Evolutionary conservation across 2,888 invertebrate species (phyloP).

Genomic region (Heliothis peltigera): DNA sequence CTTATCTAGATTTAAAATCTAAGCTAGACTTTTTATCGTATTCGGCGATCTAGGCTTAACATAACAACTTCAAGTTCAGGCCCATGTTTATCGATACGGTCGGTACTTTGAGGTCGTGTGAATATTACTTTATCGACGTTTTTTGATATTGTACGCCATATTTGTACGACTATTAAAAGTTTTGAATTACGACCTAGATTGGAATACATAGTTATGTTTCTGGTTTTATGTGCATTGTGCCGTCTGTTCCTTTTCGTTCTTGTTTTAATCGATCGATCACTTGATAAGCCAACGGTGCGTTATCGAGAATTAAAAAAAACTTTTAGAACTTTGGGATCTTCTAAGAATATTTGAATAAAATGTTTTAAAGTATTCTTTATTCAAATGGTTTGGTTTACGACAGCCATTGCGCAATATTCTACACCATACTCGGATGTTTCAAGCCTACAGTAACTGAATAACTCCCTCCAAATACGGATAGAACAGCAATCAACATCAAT

Average conservation of each 20-base stretch:
- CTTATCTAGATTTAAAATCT: constrained; percentile 80
- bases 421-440: not conserved
- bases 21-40: constrained; percentile 76
- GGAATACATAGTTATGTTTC: constrained; percentile 37
- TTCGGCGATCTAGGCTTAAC: constrained; percentile 73
- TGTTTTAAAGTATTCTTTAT: too few species aligned
- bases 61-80: constrained; percentile 77
- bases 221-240: constrained; percentile 11
- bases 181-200: constrained; percentile 48
- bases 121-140: constrained; percentile 53
- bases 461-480: constrained; percentile 12
- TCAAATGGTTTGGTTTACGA: not conserved
- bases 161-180: constrained; percentile 49
- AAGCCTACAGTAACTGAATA: not conserved
- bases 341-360: too few species aligned
- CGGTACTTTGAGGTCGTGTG: constrained; percentile 60
- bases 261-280: not conserved
- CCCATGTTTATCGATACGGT: constrained; percentile 71
- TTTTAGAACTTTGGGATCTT: not conserved
- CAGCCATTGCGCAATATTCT: not conserved
- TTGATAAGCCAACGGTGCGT: not conserved
- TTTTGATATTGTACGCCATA: constrained; percentile 53
- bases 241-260: constrained; percentile 10
- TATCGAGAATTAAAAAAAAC: too few species aligned
- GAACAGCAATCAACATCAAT: constrained; percentile 14